These are phyloP conservation scores for Coecobrya sp. DNA, from an alignment of 2,888 invertebrate genomes.

Conservation along the genomic window DNA sequence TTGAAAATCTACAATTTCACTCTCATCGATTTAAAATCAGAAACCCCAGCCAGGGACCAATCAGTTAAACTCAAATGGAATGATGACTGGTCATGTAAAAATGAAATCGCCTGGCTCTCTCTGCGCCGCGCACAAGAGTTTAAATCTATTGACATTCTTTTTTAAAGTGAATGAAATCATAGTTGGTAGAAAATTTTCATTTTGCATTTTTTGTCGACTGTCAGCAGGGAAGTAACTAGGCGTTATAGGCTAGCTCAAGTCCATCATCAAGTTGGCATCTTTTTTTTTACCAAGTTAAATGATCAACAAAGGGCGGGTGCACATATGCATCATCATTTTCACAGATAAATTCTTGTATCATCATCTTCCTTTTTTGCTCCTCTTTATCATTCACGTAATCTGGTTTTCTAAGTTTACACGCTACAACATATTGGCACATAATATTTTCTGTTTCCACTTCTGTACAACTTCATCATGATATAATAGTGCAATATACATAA, in stretches of 20 bases:
- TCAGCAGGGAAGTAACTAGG: neutral
- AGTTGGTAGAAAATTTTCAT: neutral
- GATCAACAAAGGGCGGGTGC: slow-evolving; percentile 25
- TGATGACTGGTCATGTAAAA: neutral
- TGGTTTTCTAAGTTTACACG: slow-evolving; percentile 8
- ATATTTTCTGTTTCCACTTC: slow-evolving; percentile 12
- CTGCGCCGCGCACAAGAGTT: too few species aligned
- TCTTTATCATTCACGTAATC: neutral
- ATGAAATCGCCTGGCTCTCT: neutral
- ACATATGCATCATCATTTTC: slow-evolving; percentile 28
- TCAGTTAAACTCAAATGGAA: neutral
- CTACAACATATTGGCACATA: neutral
- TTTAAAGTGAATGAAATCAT: neutral
- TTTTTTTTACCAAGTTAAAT: neutral
- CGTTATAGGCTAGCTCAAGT: neutral
- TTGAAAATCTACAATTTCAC: slow-evolving; percentile 37
- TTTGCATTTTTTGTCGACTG: neutral
- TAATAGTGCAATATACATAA: slow-evolving; percentile 34
- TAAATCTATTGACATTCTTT: too few species aligned
- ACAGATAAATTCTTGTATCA: slow-evolving; percentile 51
- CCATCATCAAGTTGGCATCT: neutral
- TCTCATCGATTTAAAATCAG: neutral
- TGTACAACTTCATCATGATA: slow-evolving; percentile 35
- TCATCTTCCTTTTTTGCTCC: slow-evolving; percentile 40
- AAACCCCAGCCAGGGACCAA: neutral